These are phyloP conservation scores for Myopa tessellatipennis DNA, from an alignment of 2,888 invertebrate genomes.

Conservation along the genomic window DNA sequence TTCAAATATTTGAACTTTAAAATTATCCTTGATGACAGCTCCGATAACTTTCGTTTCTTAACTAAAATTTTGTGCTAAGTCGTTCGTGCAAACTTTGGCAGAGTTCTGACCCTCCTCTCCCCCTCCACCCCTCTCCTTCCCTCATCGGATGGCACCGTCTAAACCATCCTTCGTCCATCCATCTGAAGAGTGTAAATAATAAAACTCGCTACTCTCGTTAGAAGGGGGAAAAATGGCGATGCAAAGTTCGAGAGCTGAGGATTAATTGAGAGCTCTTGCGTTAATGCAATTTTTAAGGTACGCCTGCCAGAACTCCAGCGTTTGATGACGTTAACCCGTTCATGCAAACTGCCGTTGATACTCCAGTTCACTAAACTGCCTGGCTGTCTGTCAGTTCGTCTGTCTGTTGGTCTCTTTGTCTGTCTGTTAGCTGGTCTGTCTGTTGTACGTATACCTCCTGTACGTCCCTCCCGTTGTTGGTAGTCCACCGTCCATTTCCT, in stretches of 20 bases:
- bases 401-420: background rate
- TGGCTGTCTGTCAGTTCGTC: background rate
- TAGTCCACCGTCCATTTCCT: background rate
- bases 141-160: background rate
- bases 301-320: background rate
- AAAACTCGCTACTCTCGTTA: too few relatives aligned
- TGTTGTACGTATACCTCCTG: background rate
- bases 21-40: too few relatives aligned
- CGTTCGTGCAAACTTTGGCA: too few relatives aligned
- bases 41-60: too few relatives aligned
- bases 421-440: background rate
- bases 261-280: constrained; percentile 19
- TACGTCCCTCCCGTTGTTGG: background rate
- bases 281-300: constrained; percentile 18
- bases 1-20: too few relatives aligned
- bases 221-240: background rate
- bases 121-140: too few relatives aligned
- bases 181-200: too few relatives aligned
- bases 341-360: constrained; percentile 2
- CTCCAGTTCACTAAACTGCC: background rate
- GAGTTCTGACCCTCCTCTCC: too few relatives aligned
- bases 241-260: background rate
- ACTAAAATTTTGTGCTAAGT: too few relatives aligned
- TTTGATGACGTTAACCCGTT: background rate
- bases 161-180: background rate